Percentiles rank a stretch among this genome's conserved stretches.
Evolutionary conservation across 2,797 vertebrate genomes (phyloP).

Genomic region (Apogon talboti): DNA sequence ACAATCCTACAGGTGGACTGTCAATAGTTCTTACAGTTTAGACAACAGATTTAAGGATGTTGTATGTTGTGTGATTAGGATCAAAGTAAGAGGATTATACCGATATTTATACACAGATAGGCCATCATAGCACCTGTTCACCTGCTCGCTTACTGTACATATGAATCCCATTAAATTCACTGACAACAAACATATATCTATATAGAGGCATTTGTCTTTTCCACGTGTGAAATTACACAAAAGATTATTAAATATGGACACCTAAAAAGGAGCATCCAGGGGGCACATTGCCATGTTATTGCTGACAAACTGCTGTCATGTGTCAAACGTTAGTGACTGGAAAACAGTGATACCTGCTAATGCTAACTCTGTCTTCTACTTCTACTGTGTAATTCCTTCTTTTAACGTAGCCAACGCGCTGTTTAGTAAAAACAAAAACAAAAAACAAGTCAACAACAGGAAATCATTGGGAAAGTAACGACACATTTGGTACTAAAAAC

Average conservation of each 20-base stretch:
- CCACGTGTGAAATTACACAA: no score
- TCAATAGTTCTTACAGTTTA: conserved; percentile 2
- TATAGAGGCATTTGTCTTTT: no score
- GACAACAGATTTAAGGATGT: conserved; percentile 20
- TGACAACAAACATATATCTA: background rate
- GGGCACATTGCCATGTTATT: background rate
- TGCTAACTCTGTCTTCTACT: conserved; percentile 40
- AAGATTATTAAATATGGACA: background rate
- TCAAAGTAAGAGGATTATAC: conserved; percentile 78
- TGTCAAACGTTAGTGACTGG: conserved; percentile 16
- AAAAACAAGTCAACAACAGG: background rate
- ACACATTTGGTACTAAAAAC: background rate
- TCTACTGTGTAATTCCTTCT: background rate
- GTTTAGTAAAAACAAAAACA: background rate
- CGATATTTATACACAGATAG: conserved; percentile 73
- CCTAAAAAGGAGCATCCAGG: background rate
- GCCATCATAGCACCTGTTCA: conserved; percentile 41
- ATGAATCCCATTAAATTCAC: background rate
- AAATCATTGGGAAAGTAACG: background rate
- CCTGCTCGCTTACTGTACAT: conserved; percentile 1
- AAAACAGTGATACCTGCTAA: conserved; percentile 3
- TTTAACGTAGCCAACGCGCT: background rate
- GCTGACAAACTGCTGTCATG: conserved; percentile 14
- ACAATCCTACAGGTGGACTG: conserved; percentile 38
- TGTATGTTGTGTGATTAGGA: conserved; percentile 65